These are phyloP conservation scores for Meandrusa payeni DNA, from an alignment of 2,888 invertebrate genomes.

Conservation along the genomic window DNA sequence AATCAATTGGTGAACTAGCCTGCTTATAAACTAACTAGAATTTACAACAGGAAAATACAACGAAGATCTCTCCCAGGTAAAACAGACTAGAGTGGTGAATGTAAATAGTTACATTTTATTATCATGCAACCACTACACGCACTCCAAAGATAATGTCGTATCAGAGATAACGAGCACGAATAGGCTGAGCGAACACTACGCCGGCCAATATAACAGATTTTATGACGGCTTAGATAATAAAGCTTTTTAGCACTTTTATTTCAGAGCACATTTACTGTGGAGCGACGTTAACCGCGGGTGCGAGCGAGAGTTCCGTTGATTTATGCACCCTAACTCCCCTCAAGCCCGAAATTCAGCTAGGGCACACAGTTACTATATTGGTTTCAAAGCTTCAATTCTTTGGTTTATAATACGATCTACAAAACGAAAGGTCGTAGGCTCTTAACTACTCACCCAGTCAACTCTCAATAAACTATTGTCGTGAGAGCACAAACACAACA, in stretches of 20 bases:
- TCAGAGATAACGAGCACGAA: conserved; percentile 25
- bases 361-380: neutral
- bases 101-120: conserved; percentile 28
- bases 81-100: conserved; percentile 10
- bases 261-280: conserved; percentile 13
- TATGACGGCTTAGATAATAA: conserved; percentile 24
- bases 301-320: conserved; percentile 6
- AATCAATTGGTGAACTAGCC: too few relatives aligned
- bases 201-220: conserved; percentile 23
- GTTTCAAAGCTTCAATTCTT: neutral
- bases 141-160: conserved; percentile 33
- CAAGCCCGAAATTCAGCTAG: neutral
- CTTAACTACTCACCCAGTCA: too few relatives aligned
- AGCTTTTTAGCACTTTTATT: conserved; percentile 21
- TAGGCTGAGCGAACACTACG: conserved; percentile 15
- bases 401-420: too few relatives aligned
- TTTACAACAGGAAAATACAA: too few relatives aligned
- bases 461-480: too few relatives aligned
- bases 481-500: too few relatives aligned
- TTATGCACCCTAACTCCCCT: neutral
- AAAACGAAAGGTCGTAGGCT: too few relatives aligned
- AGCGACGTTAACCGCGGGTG: conserved; percentile 15
- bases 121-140: conserved; percentile 30
- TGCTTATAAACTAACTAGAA: too few relatives aligned
- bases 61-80: conserved; percentile 7